Evolutionary conservation across 92 coral and sea anemone species (phyloP).

Genomic region (Porites evermanni): DNA sequence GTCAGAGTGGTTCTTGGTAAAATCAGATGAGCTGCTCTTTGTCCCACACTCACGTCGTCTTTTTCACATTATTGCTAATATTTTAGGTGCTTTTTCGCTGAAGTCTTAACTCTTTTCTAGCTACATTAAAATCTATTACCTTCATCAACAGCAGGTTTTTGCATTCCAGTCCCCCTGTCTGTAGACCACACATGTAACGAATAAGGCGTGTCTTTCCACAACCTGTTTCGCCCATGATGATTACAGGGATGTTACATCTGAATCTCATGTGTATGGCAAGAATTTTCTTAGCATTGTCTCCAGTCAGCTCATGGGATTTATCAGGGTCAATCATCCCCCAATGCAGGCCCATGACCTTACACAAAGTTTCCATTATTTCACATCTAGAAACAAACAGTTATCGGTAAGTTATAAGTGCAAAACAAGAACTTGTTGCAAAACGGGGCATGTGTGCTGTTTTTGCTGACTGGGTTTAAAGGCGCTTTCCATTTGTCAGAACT

Average conservation of each 20-base stretch:
- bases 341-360: constrained; percentile 80
- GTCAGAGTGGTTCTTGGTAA: no score
- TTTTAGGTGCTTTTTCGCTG: no score
- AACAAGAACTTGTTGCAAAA: no score
- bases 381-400: constrained; percentile 29
- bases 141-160: constrained; percentile 85
- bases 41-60: no score
- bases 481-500: no score
- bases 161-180: not conserved
- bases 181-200: constrained; percentile 87
- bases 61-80: no score
- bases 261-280: constrained; percentile 90
- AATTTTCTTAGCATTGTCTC: constrained; percentile 84
- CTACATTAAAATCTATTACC: constrained; percentile 34
- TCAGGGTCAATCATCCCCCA: constrained; percentile 71
- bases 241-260: constrained; percentile 88
- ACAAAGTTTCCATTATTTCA: constrained; percentile 61
- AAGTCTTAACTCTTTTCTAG: no score
- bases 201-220: constrained; percentile 90
- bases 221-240: constrained; percentile 93
- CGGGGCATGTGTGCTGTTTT: no score
- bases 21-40: no score
- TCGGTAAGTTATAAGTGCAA: no score
- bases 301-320: constrained; percentile 73
- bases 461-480: no score